Base-by-base conservation (phyloP, 2,888 invertebrate genomes). In the Alentia gelatinosa region DNA sequence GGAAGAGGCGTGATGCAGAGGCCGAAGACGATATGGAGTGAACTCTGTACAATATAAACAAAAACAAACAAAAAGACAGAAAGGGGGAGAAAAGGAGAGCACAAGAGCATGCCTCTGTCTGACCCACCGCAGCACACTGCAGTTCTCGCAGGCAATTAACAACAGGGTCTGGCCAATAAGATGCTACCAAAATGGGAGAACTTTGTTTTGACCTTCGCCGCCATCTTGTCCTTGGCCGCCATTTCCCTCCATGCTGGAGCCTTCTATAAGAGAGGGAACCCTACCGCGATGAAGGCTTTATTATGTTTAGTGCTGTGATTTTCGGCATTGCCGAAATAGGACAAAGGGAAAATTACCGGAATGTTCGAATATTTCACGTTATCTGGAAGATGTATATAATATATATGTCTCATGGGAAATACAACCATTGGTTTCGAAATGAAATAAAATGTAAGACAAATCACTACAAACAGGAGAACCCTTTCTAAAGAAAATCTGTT, bases 1-100 rank as follows among this genome's bases (percentile, higher is more conserved):
- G 91, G 26, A 91, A 89, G 91, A 91, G 90, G 91, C 91, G 91
- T 30, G 86, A 91, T 68, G 83, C 83, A 12, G 83, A 33, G 40
- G 90, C 68, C 26, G 63, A 89, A 63, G 35, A 89, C n/a, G 56
- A 89, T 19, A 30, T 63, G 47, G 33, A 86, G 86, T 86, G 30
- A 86, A 79, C 39, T 0, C n/a, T 33, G 74, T 15, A 74, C n/a
- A 26, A 12, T 4, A 4, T 1, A 15, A 68, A 12, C 9, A 15
- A 68, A 74, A 74, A 4, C 74, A n/a, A 26, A 74, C 3, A 35
- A 39, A 79, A 35, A 79, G 79, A 0, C 5, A 37, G 39, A 37
- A 9, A 35, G 75, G 39, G 37, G 37, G 79, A 79, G 79, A 39
- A 23, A 79, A 37, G 7, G 1, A 79, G 15, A 33, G 30, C 26